Base-by-base conservation (phyloP, 2,888 invertebrate genomes). In the Plagiodera versicolora region DNA sequence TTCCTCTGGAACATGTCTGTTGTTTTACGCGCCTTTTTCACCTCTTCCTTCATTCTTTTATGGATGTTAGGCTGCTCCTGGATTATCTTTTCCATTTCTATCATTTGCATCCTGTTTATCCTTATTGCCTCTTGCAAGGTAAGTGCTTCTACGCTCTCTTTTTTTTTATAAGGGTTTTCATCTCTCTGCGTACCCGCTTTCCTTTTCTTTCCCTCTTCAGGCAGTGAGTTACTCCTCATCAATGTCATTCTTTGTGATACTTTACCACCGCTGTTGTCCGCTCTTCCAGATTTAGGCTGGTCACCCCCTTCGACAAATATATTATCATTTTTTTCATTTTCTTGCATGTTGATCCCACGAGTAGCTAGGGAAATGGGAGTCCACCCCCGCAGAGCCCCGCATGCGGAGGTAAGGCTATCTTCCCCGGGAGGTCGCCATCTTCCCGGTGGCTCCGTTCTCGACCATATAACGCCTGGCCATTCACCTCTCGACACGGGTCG, bases 1-100 rank as follows among this genome's bases (percentile, higher is more conserved):
- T 44, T 44, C 44, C 44, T 44, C 44, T 44, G 44, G 44, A 44
- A 44, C 44, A 44, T 44, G 44, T 44, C 44, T 44, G 44, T 44
- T 44, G 44, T 44, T 44, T 11, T 44, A 14, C 44, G 44, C 44
- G 19, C 18, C 18, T 18, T 47, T 47, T 47, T 17, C 18, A 44
- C 44, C 16, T 4, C 11, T 5, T 6, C 19, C 18, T 47, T 47
- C 18, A 18, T 47, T 18, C 18, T 11, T 19, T 18, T 47, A 18
- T 47, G 5, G 16, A 17, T 18, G 47, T 47, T 18, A 1, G 47
- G 47, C 18, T 17, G 17, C 8, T 47, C 47, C 2, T 14, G 4
- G 11, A 47, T 47, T 5, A 47, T 5, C 47, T 18, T 47, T 5
- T 47, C 18, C 4, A 47, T 6, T 47, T 47, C 47, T 14, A 17